These are phyloP conservation scores for Morpho achilles DNA, from an alignment of 2,888 invertebrate genomes.

Conservation along the genomic window DNA sequence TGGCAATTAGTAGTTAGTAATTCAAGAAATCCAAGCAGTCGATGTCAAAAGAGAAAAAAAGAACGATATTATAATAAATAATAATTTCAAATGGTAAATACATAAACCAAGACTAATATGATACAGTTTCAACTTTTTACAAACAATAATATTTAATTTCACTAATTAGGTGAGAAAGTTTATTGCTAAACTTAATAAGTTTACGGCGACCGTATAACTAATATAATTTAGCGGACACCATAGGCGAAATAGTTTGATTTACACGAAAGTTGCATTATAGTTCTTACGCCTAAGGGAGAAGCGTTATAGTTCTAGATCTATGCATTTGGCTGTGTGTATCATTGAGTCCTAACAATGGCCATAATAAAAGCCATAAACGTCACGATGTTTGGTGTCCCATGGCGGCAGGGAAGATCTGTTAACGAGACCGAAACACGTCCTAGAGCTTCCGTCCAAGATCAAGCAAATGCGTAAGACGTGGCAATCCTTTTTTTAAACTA, in stretches of 20 bases:
- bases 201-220: conserved; percentile 1
- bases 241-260: conserved; percentile 10
- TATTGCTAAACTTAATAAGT: conserved; percentile 14
- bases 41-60: no score
- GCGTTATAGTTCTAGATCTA: conserved; percentile 1
- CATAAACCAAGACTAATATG: no score
- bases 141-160: background rate
- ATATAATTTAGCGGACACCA: conserved; percentile 7
- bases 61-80: no score
- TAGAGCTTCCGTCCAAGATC: conserved; percentile 48
- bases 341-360: conserved; percentile 52
- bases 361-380: conserved; percentile 66
- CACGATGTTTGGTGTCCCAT: conserved; percentile 64
- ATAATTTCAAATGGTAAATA: no score
- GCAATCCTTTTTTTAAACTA: background rate
- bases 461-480: background rate
- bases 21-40: no score
- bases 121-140: no score
- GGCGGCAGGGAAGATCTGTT: conserved; percentile 62
- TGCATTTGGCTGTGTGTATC: conserved; percentile 28
- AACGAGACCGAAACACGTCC: conserved; percentile 65
- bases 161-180: conserved; percentile 8
- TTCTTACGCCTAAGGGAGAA: conserved; percentile 9
- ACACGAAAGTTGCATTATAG: conserved; percentile 10
- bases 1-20: no score